Conservation (phyloP, 2,113 vertebrate genomes). For the Telmatochromis sp. region DNA sequence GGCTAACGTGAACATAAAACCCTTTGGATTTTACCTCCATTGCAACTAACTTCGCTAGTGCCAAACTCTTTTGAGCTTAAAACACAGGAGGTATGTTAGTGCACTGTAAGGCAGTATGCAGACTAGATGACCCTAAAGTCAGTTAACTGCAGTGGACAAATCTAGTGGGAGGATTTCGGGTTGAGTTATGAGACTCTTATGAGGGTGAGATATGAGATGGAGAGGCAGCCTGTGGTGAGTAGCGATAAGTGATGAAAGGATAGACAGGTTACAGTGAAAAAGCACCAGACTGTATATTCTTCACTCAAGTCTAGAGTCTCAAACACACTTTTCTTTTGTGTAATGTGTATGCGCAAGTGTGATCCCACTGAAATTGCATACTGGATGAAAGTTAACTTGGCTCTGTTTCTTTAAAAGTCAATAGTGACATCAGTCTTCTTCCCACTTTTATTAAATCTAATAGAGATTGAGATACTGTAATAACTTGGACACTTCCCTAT, state of each 20-base stretch:
- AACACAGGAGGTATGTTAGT: not conserved
- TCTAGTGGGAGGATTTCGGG: slow-evolving; percentile 10
- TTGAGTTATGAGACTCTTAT: slow-evolving; percentile 10
- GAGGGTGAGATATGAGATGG: slow-evolving; percentile 10
- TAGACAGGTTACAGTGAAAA: not conserved
- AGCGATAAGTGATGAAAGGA: slow-evolving; percentile 3
- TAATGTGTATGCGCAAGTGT: not conserved
- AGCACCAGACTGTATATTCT: not conserved
- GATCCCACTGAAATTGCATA: not conserved
- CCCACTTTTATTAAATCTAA: slow-evolving; percentile 34
- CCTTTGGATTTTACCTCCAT: not conserved
- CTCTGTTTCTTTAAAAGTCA: slow-evolving; percentile 16
- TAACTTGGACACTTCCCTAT: not conserved
- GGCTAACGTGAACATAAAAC: not conserved
- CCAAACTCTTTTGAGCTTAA: not conserved
- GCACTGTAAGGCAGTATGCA: not conserved
- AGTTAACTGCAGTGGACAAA: not conserved
- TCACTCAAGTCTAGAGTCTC: not conserved
- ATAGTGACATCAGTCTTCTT: slow-evolving; percentile 44
- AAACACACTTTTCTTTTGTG: not conserved
- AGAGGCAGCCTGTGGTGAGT: slow-evolving; percentile 2
- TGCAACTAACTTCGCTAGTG: not conserved
- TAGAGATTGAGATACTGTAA: slow-evolving; percentile 36
- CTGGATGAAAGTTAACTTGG: not conserved
- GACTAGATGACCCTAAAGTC: not conserved